phyloP scores from a whole-genome alignment of 2,888 invertebrate genomes.

The Xanthorhoe spadicearia region DNA sequence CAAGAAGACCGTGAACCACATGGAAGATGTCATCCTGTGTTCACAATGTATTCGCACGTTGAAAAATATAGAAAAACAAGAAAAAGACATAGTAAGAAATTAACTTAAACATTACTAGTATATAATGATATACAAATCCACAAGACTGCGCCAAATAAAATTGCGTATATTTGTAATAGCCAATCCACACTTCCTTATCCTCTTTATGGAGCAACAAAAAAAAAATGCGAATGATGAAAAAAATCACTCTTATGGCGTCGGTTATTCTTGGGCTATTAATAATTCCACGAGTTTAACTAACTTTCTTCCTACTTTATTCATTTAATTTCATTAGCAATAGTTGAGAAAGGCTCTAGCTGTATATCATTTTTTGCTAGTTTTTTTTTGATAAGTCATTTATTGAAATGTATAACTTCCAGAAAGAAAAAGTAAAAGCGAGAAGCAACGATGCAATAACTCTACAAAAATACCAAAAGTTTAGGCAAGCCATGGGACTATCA shows the following conservation, averaged over 20 bases:
- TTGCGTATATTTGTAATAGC: neutral
- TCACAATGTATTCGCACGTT: constrained; percentile 71
- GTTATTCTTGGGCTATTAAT: no score
- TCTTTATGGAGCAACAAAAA: no score
- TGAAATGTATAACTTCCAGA: constrained; percentile 56
- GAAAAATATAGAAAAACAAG: constrained; percentile 75
- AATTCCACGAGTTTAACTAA: no score
- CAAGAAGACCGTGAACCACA: constrained; percentile 76
- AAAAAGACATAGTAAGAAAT: constrained; percentile 73
- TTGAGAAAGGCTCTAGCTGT: neutral
- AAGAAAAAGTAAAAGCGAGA: constrained; percentile 72
- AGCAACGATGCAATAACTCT: constrained; percentile 57
- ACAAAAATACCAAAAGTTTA: constrained; percentile 74
- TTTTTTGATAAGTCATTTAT: neutral
- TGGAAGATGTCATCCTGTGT: constrained; percentile 78
- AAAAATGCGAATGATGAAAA: no score
- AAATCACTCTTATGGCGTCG: no score
- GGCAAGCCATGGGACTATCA: constrained; percentile 76
- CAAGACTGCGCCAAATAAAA: neutral
- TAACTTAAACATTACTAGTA: constrained; percentile 15
- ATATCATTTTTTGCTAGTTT: no score
- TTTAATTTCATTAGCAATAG: neutral
- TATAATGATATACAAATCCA: neutral
- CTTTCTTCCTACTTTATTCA: no score
- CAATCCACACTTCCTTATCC: no score